Percentiles rank a stretch among this genome's conserved stretches.
These are phyloP conservation scores for Aleadryas rufinucha DNA, from an alignment of 2,113 vertebrate species.

Conservation along the genomic window DNA sequence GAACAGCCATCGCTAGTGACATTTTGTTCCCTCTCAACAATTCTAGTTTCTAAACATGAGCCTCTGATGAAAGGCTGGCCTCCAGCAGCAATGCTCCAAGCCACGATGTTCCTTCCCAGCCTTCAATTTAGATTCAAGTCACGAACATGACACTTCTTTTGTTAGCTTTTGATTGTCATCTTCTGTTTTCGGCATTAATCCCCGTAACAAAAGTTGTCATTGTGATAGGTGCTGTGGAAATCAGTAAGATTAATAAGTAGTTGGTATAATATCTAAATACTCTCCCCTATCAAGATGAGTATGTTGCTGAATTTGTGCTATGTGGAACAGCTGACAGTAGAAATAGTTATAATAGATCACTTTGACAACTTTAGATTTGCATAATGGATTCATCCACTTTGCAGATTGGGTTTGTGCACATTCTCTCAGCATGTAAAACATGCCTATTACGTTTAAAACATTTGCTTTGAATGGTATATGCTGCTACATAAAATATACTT, in stretches of 20 bases:
- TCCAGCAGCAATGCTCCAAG: neutral
- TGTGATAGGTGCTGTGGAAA: neutral
- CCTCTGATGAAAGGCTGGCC: neutral
- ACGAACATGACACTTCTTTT: neutral
- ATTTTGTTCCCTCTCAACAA: neutral
- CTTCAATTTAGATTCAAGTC: neutral
- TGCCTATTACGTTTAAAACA: neutral
- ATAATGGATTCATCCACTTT: slow-evolving; percentile 39
- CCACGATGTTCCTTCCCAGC: neutral
- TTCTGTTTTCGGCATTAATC: neutral
- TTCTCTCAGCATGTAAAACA: neutral
- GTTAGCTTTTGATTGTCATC: slow-evolving; percentile 8
- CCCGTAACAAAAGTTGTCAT: neutral
- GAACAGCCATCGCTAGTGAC: neutral
- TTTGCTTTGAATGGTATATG: neutral
- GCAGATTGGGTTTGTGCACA: neutral
- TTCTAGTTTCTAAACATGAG: slow-evolving; percentile 2
- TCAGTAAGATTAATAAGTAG: slow-evolving; percentile 12
- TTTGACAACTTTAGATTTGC: slow-evolving; percentile 54
- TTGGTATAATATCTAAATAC: neutral
- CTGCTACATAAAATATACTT: neutral
- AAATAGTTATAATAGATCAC: slow-evolving; percentile 56
- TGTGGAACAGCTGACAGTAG: slow-evolving; percentile 42
- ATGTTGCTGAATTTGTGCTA: neutral
- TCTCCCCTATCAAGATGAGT: neutral